A percentile compares a stretch with the other conserved stretches of the same genome.
These are phyloP conservation scores for Pogonocherus hispidulus DNA, from an alignment of 2,888 invertebrate genomes.

Conservation along the genomic window DNA sequence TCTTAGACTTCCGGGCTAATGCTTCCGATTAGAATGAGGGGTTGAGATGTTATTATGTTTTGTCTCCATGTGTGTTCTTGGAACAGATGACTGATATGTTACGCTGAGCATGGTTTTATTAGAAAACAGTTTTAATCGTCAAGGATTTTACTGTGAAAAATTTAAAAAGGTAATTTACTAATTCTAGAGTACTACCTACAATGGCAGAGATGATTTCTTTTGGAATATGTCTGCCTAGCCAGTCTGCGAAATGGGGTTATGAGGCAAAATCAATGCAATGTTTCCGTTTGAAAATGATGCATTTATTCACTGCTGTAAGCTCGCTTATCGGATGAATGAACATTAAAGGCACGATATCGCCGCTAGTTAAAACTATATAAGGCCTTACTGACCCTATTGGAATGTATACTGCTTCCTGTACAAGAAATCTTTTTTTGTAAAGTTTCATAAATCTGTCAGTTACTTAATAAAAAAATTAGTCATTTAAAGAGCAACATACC, in stretches of 20 bases:
- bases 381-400: constrained; percentile 1
- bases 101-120: no score
- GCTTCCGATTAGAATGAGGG: no score
- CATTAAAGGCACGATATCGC: constrained; percentile 2
- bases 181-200: background rate
- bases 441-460: background rate
- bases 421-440: background rate
- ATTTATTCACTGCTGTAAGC: background rate
- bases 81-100: no score
- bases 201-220: background rate
- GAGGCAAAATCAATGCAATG: background rate
- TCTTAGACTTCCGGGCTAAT: no score
- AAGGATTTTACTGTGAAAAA: no score
- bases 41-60: no score
- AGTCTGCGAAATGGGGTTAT: background rate
- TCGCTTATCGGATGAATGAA: background rate
- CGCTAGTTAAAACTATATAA: constrained; percentile 2
- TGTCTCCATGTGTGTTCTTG: no score
- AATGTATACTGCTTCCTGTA: background rate
- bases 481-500: no score
- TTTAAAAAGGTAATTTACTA: no score
- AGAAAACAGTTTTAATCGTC: no score
- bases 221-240: background rate
- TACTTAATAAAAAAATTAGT: no score
- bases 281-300: background rate